Evolutionary conservation across 2,888 invertebrate genomes (phyloP).

Genomic region (Limnephilus auricula): DNA sequence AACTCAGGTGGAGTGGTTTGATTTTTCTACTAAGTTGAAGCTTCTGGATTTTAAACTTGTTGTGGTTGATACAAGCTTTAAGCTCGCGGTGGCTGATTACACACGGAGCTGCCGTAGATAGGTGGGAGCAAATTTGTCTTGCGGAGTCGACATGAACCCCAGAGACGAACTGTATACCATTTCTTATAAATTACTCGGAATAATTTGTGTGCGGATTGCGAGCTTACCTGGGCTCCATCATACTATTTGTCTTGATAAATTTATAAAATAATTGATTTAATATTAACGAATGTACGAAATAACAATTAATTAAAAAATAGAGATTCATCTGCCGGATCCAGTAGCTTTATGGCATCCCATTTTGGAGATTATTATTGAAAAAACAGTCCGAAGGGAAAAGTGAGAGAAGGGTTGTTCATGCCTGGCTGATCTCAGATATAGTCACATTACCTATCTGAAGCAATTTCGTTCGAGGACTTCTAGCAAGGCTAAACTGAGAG

Average conservation of each 20-base stretch:
- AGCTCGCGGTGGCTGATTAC: slow-evolving; percentile 55
- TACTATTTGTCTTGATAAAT: not conserved
- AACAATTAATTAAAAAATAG: too few species aligned
- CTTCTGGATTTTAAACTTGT: not conserved
- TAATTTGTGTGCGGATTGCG: not conserved
- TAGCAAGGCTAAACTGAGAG: too few species aligned
- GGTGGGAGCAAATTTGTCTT: slow-evolving; percentile 58
- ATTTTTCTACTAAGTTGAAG: not conserved
- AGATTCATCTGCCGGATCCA: too few species aligned
- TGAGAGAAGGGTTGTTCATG: too few species aligned
- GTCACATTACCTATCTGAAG: too few species aligned
- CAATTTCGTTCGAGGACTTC: too few species aligned
- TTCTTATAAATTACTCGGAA: slow-evolving; percentile 30
- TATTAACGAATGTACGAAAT: too few species aligned
- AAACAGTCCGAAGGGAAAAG: too few species aligned
- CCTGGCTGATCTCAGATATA: too few species aligned
- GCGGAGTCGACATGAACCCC: slow-evolving; percentile 48
- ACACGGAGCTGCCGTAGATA: slow-evolving; percentile 52
- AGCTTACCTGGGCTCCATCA: not conserved
- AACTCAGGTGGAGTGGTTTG: not conserved
- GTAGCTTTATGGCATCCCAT: too few species aligned
- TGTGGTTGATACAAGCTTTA: slow-evolving; percentile 11
- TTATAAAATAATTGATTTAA: not conserved
- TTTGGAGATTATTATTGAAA: too few species aligned
- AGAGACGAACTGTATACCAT: slow-evolving; percentile 48